Conservation (phyloP, 1,140 invertebrate species). For the Lutraria rhynchaena region DNA sequence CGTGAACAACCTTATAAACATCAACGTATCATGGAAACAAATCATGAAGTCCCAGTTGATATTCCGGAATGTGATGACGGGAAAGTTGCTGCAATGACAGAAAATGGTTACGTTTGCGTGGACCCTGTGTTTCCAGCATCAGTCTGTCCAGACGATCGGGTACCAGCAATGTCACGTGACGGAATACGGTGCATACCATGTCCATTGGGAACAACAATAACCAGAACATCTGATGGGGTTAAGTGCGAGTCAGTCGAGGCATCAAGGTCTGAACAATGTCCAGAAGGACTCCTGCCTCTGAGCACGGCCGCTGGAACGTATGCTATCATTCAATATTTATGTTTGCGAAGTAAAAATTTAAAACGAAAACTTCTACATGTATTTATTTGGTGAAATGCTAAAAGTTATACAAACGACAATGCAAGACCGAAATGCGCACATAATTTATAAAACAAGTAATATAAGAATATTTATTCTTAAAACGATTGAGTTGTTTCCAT, state of each 20-base stretch:
- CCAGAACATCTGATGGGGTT: background rate
- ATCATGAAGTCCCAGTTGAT: background rate
- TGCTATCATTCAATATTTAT: too few species aligned
- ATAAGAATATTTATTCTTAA: too few species aligned
- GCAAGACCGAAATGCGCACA: too few species aligned
- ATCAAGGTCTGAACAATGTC: background rate
- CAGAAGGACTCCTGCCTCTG: background rate
- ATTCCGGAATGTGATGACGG: slow-evolving; percentile 1
- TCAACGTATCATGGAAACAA: too few species aligned
- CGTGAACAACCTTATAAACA: too few species aligned
- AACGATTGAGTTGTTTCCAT: too few species aligned
- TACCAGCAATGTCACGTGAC: background rate
- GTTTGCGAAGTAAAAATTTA: too few species aligned
- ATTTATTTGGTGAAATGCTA: too few species aligned
- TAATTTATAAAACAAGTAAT: too few species aligned
- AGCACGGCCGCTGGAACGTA: slow-evolving; percentile 5
- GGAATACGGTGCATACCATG: slow-evolving; percentile 12
- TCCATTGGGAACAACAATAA: slow-evolving; percentile 2
- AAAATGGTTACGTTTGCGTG: slow-evolving; percentile 3
- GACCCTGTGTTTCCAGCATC: slow-evolving; percentile 34
- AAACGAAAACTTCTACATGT: too few species aligned
- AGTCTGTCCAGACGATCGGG: slow-evolving; percentile 5
- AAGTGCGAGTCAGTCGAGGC: background rate
- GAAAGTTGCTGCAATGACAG: slow-evolving; percentile 17
- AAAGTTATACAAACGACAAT: too few species aligned